Conservation (phyloP, 2,888 invertebrate species). For the Drosophila fulvimacula region DNA sequence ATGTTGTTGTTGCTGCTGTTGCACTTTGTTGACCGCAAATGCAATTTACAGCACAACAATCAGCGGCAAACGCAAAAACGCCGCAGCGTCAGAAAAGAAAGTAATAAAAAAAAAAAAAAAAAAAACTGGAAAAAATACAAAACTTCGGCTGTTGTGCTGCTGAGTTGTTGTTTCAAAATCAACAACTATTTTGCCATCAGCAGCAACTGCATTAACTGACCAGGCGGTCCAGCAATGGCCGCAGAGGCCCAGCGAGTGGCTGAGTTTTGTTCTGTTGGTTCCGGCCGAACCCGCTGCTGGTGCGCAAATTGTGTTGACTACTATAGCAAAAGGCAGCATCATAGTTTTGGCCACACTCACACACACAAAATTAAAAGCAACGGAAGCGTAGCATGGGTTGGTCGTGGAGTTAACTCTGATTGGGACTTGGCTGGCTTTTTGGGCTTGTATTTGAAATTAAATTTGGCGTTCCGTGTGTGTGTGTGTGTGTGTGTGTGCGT, state of each 20-base stretch:
- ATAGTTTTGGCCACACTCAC: constrained; percentile 48
- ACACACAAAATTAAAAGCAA: constrained; percentile 26
- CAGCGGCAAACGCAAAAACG: constrained; percentile 63
- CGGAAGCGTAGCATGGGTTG: constrained; percentile 12
- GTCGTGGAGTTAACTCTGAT: constrained; percentile 50
- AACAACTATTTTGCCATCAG: constrained; percentile 55
- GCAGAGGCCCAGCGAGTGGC: constrained; percentile 1
- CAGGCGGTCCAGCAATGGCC: constrained; percentile 8
- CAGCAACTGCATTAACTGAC: constrained; percentile 65
- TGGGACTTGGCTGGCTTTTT: constrained; percentile 58
- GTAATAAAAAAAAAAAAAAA: constrained; percentile 63
- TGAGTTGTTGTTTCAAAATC: constrained; percentile 33
- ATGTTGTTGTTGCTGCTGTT: constrained; percentile 22
- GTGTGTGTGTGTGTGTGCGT: constrained; percentile 12
- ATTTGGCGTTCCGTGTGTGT: constrained; percentile 51
- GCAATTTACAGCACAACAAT: constrained; percentile 80
- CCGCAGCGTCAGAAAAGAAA: constrained; percentile 43
- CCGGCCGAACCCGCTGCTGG: constrained; percentile 9
- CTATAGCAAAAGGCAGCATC: constrained; percentile 24
- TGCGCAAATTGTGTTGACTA: constrained; percentile 28
- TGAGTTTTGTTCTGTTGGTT: constrained; percentile 1
- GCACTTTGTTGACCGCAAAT: constrained; percentile 74
- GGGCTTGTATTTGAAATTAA: constrained; percentile 72
- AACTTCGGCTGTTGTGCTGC: constrained; percentile 21
- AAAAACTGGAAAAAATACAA: too few species aligned